These are phyloP conservation scores for Coptodon rendalli DNA, from an alignment of 2,113 vertebrate genomes.

Conservation along the genomic window DNA sequence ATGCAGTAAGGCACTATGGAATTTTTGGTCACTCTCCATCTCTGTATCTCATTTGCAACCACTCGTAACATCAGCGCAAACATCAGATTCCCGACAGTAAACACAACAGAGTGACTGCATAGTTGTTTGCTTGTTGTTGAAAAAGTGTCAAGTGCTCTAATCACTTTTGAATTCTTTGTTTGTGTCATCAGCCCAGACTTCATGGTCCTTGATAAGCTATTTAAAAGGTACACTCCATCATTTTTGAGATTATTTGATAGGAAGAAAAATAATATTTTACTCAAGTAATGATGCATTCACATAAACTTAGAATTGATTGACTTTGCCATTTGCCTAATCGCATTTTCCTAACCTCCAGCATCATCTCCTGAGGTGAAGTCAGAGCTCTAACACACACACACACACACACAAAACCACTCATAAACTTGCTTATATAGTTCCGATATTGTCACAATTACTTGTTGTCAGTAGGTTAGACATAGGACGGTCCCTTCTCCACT, in stretches of 20 bases:
- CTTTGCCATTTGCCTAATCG: background rate
- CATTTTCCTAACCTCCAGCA: background rate
- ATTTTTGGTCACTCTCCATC: background rate
- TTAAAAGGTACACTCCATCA: background rate
- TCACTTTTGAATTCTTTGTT: background rate
- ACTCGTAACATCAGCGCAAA: background rate
- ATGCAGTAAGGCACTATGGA: background rate
- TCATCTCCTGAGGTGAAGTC: background rate
- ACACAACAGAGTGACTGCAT: background rate
- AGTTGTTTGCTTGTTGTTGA: background rate
- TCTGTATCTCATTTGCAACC: background rate
- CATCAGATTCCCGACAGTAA: background rate
- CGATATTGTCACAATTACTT: background rate
- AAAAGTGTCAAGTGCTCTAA: background rate
- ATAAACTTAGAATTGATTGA: background rate
- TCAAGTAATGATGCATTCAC: background rate
- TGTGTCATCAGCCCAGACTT: background rate
- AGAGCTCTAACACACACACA: background rate
- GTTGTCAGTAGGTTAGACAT: background rate
- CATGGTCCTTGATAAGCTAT: background rate
- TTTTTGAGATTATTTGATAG: background rate
- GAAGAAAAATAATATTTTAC: background rate
- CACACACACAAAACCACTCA: too few species aligned
- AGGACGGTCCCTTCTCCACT: background rate
- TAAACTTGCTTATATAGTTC: background rate